A percentile compares a stretch with the other conserved stretches of the same genome.
Conservation (phyloP, 2,888 invertebrate genomes). For the Tachystola acroxantha region DNA sequence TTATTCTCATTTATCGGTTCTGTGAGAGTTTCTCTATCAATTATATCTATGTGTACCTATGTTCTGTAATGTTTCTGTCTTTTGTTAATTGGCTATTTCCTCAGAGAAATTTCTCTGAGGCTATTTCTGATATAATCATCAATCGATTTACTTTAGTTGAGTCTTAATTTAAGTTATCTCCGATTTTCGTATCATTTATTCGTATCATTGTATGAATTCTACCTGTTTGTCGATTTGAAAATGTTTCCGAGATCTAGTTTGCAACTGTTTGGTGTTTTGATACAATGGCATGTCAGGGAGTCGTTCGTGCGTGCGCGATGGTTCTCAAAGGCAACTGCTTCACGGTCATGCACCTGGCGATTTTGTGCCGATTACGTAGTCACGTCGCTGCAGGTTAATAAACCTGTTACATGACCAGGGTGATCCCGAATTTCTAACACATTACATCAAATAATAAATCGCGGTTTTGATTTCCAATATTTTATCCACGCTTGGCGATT, state of each 20-base stretch:
- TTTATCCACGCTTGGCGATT: too few species aligned
- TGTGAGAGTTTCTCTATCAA: slow-evolving; percentile 45
- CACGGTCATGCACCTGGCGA: slow-evolving; percentile 63
- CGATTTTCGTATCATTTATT: not conserved
- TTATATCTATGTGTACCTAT: slow-evolving; percentile 20
- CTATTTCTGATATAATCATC: not conserved
- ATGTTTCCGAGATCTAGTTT: slow-evolving; percentile 15
- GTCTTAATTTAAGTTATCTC: not conserved
- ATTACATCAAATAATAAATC: not conserved
- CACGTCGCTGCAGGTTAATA: slow-evolving; percentile 61
- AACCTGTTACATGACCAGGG: slow-evolving; percentile 49
- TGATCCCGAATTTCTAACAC: slow-evolving; percentile 28
- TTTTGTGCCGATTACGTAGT: slow-evolving; percentile 52
- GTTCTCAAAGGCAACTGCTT: slow-evolving; percentile 34
- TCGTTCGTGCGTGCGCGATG: slow-evolving; percentile 51
- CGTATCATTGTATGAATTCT: slow-evolving; percentile 3
- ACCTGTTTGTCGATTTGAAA: slow-evolving; percentile 8
- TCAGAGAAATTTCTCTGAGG: too few species aligned
- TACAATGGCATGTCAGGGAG: slow-evolving; percentile 27
- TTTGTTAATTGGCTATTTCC: too few species aligned
- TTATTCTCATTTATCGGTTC: slow-evolving; percentile 36
- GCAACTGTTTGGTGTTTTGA: slow-evolving; percentile 21
- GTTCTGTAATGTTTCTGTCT: too few species aligned
- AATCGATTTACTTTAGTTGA: not conserved
- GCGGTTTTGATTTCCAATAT: not conserved